Percentiles rank a stretch among this genome's conserved stretches.
phyloP scores from a whole-genome alignment of 2,888 invertebrate species.

The Eugnorisma glareosa region DNA sequence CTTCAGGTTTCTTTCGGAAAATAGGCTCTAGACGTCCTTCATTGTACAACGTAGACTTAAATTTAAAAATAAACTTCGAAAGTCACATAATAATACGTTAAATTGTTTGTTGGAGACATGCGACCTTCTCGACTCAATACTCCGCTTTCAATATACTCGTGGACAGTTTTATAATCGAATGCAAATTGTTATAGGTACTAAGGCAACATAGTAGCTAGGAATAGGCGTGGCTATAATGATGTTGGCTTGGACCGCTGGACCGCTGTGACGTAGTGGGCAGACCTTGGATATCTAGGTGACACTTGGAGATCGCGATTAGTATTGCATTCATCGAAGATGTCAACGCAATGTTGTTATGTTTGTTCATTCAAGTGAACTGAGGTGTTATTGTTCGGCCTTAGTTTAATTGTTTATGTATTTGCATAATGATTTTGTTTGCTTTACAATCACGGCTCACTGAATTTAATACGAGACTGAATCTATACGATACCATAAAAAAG shows the following conservation, averaged over 20 bases:
- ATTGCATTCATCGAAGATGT: conserved; percentile 52
- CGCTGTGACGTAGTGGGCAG: conserved; percentile 59
- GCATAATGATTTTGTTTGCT: not conserved
- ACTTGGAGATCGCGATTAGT: conserved; percentile 58
- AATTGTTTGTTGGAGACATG: conserved; percentile 58
- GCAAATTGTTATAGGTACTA: conserved; percentile 69
- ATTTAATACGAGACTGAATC: not conserved
- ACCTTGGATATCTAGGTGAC: conserved; percentile 83
- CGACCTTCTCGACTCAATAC: conserved; percentile 67
- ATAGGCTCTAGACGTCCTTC: conserved; percentile 61
- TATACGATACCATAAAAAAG: not conserved
- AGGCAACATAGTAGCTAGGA: conserved; percentile 66
- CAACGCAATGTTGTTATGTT: conserved; percentile 41
- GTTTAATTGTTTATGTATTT: not conserved
- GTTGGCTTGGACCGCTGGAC: conserved; percentile 47
- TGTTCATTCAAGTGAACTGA: conserved; percentile 45
- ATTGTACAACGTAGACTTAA: conserved; percentile 46
- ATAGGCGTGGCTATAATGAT: conserved; percentile 75
- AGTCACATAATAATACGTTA: conserved; percentile 53
- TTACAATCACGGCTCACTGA: not conserved
- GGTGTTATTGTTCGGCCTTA: conserved; percentile 7
- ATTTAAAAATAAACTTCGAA: conserved; percentile 57
- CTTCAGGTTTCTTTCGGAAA: conserved; percentile 54
- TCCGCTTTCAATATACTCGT: conserved; percentile 70
- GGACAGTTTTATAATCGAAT: conserved; percentile 79